Evolutionary conservation across 2,113 vertebrate species (phyloP).

Genomic region (Ailurus styani): DNA sequence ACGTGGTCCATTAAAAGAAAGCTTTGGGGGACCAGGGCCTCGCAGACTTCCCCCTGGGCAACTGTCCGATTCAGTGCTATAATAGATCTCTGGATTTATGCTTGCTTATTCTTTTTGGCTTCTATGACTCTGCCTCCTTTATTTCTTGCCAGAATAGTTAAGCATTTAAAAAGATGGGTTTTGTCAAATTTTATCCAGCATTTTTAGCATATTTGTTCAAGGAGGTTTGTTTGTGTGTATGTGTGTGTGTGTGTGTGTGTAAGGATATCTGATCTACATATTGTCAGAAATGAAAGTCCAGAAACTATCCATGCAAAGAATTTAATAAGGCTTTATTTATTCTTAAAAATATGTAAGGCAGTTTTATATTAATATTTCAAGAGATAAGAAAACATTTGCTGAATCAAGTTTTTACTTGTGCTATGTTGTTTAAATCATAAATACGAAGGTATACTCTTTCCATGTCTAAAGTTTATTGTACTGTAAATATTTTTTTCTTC

Average conservation of each 20-base stretch:
- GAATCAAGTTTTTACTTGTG: neutral
- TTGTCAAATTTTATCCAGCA: neutral
- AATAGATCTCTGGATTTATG: constrained; percentile 10
- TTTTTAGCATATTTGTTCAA: constrained; percentile 26
- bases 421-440: neutral
- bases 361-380: neutral
- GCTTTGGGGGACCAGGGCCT: neutral
- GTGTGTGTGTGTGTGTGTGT: too few relatives aligned
- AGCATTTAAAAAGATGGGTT: constrained; percentile 34
- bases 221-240: too few relatives aligned
- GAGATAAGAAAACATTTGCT: neutral
- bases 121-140: constrained; percentile 1
- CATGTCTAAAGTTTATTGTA: neutral
- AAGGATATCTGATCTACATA: neutral
- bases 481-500: constrained; percentile 40
- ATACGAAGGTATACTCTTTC: neutral
- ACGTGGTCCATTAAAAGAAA: neutral
- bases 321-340: constrained; percentile 12
- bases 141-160: constrained; percentile 36
- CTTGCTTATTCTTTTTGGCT: constrained; percentile 1
- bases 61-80: neutral
- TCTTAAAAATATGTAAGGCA: neutral
- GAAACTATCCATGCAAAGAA: neutral
- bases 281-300: neutral
- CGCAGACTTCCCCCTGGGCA: neutral